These are phyloP conservation scores for Tinea trinotella DNA, from an alignment of 2,888 invertebrate species.

Conservation along the genomic window DNA sequence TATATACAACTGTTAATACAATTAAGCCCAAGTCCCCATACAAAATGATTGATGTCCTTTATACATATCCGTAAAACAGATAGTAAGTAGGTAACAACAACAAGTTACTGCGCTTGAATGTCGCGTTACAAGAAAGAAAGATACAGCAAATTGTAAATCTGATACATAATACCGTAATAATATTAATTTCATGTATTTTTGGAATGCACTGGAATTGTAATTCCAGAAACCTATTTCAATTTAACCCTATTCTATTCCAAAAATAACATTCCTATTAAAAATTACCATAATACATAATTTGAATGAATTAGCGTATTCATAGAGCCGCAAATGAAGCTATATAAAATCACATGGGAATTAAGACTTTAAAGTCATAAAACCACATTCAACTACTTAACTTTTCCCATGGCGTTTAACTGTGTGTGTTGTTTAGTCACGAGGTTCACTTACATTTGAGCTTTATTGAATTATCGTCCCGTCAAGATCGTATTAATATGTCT, in stretches of 20 bases:
- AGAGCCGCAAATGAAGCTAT: background rate
- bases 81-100: too few species aligned
- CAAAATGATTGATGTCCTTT: too few species aligned
- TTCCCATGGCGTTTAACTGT: background rate
- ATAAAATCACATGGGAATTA: background rate
- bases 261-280: background rate
- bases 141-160: too few species aligned
- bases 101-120: too few species aligned
- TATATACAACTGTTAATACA: too few species aligned
- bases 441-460: conserved; percentile 2
- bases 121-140: too few species aligned
- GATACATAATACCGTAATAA: too few species aligned
- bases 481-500: conserved; percentile 15
- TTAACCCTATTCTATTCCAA: background rate
- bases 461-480: conserved; percentile 12
- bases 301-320: conserved; percentile 6
- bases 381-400: background rate
- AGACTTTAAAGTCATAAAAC: background rate
- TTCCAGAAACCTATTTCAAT: too few species aligned
- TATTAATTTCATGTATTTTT: too few species aligned
- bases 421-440: background rate
- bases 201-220: too few species aligned
- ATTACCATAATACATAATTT: conserved; percentile 14
- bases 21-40: too few species aligned
- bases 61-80: too few species aligned